Conservation (phyloP, 2,797 vertebrate species). For the Microtus agrestis region DNA sequence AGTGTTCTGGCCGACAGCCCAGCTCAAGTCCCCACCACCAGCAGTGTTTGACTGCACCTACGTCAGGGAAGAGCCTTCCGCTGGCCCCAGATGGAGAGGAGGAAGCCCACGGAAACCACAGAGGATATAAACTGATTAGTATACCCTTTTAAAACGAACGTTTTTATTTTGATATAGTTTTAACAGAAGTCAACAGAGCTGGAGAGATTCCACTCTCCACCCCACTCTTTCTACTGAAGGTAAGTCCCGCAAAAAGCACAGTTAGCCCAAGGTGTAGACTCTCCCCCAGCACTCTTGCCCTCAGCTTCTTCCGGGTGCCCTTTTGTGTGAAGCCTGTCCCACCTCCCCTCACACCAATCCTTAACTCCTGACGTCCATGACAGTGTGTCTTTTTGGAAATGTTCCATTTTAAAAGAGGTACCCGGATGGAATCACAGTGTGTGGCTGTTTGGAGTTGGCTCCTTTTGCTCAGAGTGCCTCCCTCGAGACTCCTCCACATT, state of each 20-base stretch:
- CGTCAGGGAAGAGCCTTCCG: neutral
- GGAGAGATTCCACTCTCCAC: neutral
- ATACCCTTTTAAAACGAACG: neutral
- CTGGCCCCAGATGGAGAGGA: neutral
- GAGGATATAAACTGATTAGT: neutral
- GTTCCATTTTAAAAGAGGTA: neutral
- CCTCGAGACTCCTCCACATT: neutral
- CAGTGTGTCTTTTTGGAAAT: neutral
- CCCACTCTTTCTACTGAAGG: neutral
- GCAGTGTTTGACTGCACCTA: neutral
- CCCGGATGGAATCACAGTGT: neutral
- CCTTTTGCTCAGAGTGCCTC: neutral
- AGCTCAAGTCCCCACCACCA: neutral
- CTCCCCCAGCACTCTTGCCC: neutral
- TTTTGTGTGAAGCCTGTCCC: neutral
- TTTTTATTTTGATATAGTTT: constrained; percentile 7
- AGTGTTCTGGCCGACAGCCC: neutral
- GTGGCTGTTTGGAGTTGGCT: neutral
- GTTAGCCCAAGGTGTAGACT: too few species aligned
- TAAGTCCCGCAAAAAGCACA: neutral
- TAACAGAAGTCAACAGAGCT: neutral
- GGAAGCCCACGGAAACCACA: neutral
- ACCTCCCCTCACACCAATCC: neutral
- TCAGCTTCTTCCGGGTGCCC: too few species aligned
- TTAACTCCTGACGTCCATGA: neutral